Evolutionary conservation across 1,140 invertebrate genomes (phyloP).

Genomic region (Brachionus paranguensis): DNA sequence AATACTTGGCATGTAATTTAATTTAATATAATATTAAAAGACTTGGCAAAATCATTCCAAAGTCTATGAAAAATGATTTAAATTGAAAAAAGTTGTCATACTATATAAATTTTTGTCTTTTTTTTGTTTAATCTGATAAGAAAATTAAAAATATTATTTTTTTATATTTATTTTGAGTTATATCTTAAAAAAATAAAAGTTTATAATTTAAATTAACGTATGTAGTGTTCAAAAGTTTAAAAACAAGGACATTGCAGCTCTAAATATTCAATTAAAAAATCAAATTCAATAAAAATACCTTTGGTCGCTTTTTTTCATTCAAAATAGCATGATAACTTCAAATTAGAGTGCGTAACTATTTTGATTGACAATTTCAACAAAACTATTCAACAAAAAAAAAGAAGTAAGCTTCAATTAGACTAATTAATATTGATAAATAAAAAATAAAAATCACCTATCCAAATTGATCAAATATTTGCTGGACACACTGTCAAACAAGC

Average conservation of each 20-base stretch:
- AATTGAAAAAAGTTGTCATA: too few species aligned
- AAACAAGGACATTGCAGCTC: too few species aligned
- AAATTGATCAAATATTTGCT: not conserved
- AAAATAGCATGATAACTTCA: not conserved
- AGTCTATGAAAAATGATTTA: too few species aligned
- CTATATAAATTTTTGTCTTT: too few species aligned
- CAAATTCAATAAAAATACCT: not conserved
- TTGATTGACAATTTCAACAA: not conserved
- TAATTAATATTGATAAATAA: not conserved
- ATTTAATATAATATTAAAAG: too few species aligned
- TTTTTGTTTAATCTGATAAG: too few species aligned
- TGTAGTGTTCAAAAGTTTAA: too few species aligned
- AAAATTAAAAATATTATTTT: too few species aligned
- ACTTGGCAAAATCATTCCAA: too few species aligned
- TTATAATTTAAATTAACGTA: too few species aligned
- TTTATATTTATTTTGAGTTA: too few species aligned
- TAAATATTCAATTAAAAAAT: not conserved
- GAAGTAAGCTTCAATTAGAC: not conserved
- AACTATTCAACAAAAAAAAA: not conserved
- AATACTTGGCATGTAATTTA: too few species aligned
- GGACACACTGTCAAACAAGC: not conserved
- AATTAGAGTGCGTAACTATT: not conserved
- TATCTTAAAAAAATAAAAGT: not conserved
- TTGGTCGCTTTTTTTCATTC: not conserved
- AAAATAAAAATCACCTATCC: not conserved